Evolutionary conservation across 2,797 vertebrate genomes (phyloP), one percentile per base, ranked within the genome.

Genomic region (Girardinus metallicus): DNA sequence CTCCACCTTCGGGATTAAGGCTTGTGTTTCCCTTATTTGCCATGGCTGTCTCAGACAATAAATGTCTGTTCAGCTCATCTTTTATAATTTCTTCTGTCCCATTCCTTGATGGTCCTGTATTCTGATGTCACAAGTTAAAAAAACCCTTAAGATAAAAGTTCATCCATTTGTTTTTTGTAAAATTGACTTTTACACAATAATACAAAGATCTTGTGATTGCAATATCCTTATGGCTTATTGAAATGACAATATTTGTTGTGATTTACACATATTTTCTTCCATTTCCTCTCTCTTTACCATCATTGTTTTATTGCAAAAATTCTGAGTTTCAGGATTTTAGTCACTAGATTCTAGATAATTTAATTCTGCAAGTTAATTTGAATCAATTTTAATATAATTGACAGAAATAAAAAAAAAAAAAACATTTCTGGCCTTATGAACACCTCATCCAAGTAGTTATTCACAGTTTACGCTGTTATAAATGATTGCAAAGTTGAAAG

Each of bases 1-100:
- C 91, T 90, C 91, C 93, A 91, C 92, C 92, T 92, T 82, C 76
- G 89, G 89, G 92, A 90, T 93, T 91, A 91, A 85, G 92, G 81
- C 89, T 92, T 93, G 89, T 93, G 90, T 92, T 93, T 92, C 92
- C 80, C 84, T 91, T 89, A 89, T 86, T 86, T 87, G 87, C 85
- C 73, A 80, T 86, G 80, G 75, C 90, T 91, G 85, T 77, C 75
- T 77, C 47, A 1, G 80, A 93, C 87, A 90, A 88, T 93, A 90
- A 85, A 89, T 90, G 85, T 86, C 88, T 92, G 87, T 91, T 93
- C 77, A 83, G 64, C 85, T 90, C 60, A 68, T 90, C 81, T 85
- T 82, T 44, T 86, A 23, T 83, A 76, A 46, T 82, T 75, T 31
- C 76, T 68, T 85, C 70, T 80, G 66, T 68, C 73, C 62, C 74